Evolutionary conservation across 2,113 vertebrate species (phyloP), one percentile per base, ranked within the genome.

Genomic region (Otolemur garnettii): DNA sequence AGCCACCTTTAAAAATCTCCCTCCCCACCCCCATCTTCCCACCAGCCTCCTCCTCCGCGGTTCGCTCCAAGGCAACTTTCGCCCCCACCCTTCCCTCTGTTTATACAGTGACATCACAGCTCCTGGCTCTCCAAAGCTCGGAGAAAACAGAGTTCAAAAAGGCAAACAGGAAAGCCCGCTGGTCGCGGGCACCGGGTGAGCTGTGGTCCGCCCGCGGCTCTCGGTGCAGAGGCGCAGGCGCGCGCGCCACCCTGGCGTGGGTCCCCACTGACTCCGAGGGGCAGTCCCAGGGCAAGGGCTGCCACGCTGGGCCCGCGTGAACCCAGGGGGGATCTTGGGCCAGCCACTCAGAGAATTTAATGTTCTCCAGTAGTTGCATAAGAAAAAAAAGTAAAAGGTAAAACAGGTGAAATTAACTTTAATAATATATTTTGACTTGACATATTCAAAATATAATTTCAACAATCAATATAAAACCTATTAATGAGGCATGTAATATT

Each of bases 51-150:
- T 50, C 81, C n/a, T 21, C 69, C 7, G 26, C 93, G 2, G 11
- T 69, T 59, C 71, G 38, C 92, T 69, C 62, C 93, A 10, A 24
- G 1, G 53, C 35, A 42, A 66, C 91, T 90, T 89, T 96, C 90
- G 94, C 98, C 97, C 97, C 98, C 97, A 92, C 97, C 98, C 95
- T 97, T 94, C 97, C 98, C 98, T 96, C 93, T 98, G 98, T 99
- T 98, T 98, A 98, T 97, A 98, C 93, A 98, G 98, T 98, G 98
- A 98, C 98, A 98, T 98, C 98, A 98, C 91, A 5, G 96, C 72
- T 71, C 92, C 94, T 79, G 97, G 96, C 98, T 97, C 93, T 96
- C 97, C 94, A 64, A 69, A 93, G 83, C 95, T 79, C 96, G 96
- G 97, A 97, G 98, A 98, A 95, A 98, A 97, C 96, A 97, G 96